Base-by-base conservation (phyloP, 2,113 vertebrate genomes). In the Anser brachyrhynchus region DNA sequence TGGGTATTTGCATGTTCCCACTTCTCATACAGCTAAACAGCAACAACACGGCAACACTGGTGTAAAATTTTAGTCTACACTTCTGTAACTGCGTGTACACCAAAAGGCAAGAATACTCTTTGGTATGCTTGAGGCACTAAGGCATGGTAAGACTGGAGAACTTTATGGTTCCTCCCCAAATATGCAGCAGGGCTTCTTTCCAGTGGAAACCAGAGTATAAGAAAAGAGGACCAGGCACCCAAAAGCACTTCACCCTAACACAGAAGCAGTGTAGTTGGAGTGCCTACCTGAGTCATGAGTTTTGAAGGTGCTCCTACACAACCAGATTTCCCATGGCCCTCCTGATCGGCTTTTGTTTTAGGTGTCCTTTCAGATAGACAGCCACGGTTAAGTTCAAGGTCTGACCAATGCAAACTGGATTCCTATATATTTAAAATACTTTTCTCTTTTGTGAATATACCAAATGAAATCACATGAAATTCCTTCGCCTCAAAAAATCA, bases 111-210 rank as follows among this genome's bases (percentile, higher is more conserved):
- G 31, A 39, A 17, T 13, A 54, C 10, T 9, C 19, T 26, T 18
- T 11, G 7, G 11, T n/a, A 29, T 3, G 73, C 0, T 0, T 2
- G 16, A 69, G 8, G 14, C 21, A 9, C 35, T 61, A 46, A 14
- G 55, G 59, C 87, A 76, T 4, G 6, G 25, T 54, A 89, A 46
- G n/a, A 9, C 22, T 43, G 25, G 33, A 66, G 22, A 78, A 62
- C 3, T 4, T 13, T 10, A 31, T 6, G 9, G 33, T 25, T 78
- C 89, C 35, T 75, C 71, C 31, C 39, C 66, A 11, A 4, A 35
- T 3, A 37, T 0, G 8, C 43, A 44, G 35, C 4, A 49, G 23
- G n/a, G 26, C 5, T 72, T 72, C 41, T 4, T 89, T 29, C 72
- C 65, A 43, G 13, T 18, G 33, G 41, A 90, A 89, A 59, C 0